A percentile compares a stretch with the other conserved stretches of the same genome.
Conservation (phyloP, 1,140 invertebrate genomes). For the Drosophila melanogaster region DNA sequence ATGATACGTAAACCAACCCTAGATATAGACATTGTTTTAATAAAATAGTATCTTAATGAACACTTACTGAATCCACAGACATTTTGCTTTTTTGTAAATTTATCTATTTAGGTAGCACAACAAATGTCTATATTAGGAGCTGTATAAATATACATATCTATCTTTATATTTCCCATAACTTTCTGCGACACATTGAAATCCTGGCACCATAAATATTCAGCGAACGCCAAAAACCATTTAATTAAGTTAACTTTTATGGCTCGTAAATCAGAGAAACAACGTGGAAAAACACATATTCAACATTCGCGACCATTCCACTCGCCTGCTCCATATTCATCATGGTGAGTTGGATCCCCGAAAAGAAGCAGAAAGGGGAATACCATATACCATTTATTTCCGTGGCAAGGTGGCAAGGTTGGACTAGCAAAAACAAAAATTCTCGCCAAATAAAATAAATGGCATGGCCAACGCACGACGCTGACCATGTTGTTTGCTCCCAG, state of each 20-base stretch:
- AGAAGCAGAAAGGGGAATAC: neutral
- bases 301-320: conserved; percentile 13
- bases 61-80: neutral
- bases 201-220: conserved; percentile 68
- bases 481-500: conserved; percentile 67
- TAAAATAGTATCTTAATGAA: neutral
- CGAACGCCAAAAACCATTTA: conserved; percentile 74
- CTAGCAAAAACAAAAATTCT: conserved; percentile 64
- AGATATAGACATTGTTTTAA: neutral
- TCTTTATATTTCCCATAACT: conserved; percentile 16
- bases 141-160: too few relatives aligned
- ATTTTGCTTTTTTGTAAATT: neutral
- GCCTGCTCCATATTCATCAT: conserved; percentile 79
- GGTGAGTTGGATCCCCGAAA: conserved; percentile 12
- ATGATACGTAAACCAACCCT: conserved; percentile 4
- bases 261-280: conserved; percentile 69
- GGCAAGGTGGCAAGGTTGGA: conserved; percentile 64
- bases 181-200: conserved; percentile 29
- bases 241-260: conserved; percentile 82
- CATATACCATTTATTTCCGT: conserved; percentile 24
- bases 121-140: too few relatives aligned
- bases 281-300: conserved; percentile 63
- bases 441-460: conserved; percentile 71
- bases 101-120: neutral
- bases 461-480: conserved; percentile 61